A percentile compares a stretch with the other conserved stretches of the same genome.
Evolutionary conservation across 2,888 invertebrate genomes (phyloP).

Genomic region (Nematopogon swammerdamellus): DNA sequence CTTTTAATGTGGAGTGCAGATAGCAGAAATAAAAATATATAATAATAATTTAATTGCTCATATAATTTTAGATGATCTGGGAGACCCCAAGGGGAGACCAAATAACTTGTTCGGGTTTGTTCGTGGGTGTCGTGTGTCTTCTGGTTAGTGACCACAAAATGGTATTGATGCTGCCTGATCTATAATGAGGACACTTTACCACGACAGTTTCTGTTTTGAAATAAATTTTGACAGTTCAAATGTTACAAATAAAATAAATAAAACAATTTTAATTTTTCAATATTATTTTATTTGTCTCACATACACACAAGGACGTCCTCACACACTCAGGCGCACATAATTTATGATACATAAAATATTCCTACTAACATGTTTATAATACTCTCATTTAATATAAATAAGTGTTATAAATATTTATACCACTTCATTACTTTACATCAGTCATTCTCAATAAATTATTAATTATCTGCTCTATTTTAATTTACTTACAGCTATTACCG

Average conservation of each 20-base stretch:
- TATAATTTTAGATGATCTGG: too few species aligned
- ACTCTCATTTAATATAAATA: constrained; percentile 25
- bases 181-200: too few species aligned
- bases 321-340: constrained; percentile 31
- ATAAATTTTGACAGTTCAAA: too few species aligned
- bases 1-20: too few species aligned
- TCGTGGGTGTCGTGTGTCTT: too few species aligned
- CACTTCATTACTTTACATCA: constrained; percentile 47
- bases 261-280: constrained; percentile 15
- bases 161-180: too few species aligned
- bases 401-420: constrained; percentile 29
- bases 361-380: constrained; percentile 33
- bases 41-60: too few species aligned
- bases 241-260: constrained; percentile 7
- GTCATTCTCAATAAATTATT: constrained; percentile 40
- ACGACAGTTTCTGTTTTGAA: too few species aligned
- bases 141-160: too few species aligned
- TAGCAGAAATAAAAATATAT: too few species aligned
- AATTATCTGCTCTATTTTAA: not conserved
- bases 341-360: constrained; percentile 14
- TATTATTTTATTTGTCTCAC: constrained; percentile 43
- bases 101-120: too few species aligned
- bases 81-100: too few species aligned
- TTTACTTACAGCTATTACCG: not conserved
- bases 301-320: constrained; percentile 55